phyloP scores from a whole-genome alignment of 37 sponge, comb jelly and placozoan species.

The Ephydatia muelleri region DNA sequence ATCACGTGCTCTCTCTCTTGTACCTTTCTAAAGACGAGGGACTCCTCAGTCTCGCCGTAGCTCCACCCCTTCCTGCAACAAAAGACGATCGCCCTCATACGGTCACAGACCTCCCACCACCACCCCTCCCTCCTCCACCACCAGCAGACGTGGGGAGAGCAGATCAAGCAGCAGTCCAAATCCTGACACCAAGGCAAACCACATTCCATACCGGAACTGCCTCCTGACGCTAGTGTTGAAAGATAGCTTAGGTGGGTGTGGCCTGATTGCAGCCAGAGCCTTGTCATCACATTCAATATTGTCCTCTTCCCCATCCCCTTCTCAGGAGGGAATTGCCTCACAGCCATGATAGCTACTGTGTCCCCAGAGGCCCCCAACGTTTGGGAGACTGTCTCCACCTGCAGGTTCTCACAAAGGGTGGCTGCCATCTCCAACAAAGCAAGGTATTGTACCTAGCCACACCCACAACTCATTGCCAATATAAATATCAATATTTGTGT shows the following conservation, averaged over 20 bases:
- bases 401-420: constrained; percentile 89
- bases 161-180: background rate
- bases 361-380: constrained; percentile 74
- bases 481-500: no score
- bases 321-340: constrained; percentile 88
- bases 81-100: background rate
- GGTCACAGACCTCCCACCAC: background rate
- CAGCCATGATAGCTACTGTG: constrained; percentile 89
- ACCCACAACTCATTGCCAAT: no score
- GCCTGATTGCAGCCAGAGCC: background rate
- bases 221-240: constrained; percentile 87
- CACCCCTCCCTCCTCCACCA: background rate
- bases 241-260: constrained; percentile 81
- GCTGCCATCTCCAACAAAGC: constrained; percentile 81
- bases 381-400: constrained; percentile 82
- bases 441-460: constrained; percentile 29
- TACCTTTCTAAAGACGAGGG: no score
- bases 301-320: background rate
- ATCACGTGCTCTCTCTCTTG: no score
- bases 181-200: background rate
- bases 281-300: background rate
- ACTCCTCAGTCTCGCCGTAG: no score
- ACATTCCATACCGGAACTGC: constrained; percentile 88
- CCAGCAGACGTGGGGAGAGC: background rate
- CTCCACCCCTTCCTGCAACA: no score